These are phyloP conservation scores for Pterocles burchelli DNA, from an alignment of 2,113 vertebrate species.

Conservation along the genomic window DNA sequence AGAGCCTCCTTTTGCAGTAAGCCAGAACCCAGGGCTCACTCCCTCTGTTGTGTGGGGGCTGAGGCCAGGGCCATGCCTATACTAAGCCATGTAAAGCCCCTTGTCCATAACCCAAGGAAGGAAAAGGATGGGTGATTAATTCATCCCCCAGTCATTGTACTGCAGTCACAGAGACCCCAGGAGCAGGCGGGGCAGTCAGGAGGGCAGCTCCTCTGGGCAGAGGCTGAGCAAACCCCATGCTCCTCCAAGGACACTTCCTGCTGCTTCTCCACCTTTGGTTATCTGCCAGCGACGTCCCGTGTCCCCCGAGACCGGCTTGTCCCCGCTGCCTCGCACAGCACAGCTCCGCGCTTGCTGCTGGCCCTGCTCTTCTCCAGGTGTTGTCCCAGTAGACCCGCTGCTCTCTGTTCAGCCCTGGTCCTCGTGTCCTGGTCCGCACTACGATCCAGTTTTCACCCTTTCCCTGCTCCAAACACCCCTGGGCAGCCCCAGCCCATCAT, in stretches of 20 bases:
- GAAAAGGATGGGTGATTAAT: neutral
- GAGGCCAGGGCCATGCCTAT: neutral
- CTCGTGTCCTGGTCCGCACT: neutral
- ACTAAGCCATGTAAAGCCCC: neutral
- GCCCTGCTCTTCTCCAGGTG: neutral
- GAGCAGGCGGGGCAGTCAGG: neutral
- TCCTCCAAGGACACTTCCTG: fast-evolving
- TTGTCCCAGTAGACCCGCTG: neutral
- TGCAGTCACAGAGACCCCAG: neutral
- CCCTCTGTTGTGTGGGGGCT: neutral
- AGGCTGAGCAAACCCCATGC: neutral
- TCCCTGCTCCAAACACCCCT: neutral
- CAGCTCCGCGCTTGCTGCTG: neutral
- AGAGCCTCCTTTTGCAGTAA: neutral
- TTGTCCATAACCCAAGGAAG: neutral
- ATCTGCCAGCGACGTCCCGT: fast-evolving
- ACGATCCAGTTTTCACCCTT: neutral
- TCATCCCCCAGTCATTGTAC: neutral
- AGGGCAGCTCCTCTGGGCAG: neutral
- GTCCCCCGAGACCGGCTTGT: fast-evolving
- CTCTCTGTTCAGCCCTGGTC: neutral
- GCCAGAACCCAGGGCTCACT: neutral
- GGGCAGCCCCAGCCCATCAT: neutral
- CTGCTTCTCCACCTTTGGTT: fast-evolving
- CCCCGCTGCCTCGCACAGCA: no score